Conservation (phyloP, 2,113 vertebrate species). For the Verasper variegatus region DNA sequence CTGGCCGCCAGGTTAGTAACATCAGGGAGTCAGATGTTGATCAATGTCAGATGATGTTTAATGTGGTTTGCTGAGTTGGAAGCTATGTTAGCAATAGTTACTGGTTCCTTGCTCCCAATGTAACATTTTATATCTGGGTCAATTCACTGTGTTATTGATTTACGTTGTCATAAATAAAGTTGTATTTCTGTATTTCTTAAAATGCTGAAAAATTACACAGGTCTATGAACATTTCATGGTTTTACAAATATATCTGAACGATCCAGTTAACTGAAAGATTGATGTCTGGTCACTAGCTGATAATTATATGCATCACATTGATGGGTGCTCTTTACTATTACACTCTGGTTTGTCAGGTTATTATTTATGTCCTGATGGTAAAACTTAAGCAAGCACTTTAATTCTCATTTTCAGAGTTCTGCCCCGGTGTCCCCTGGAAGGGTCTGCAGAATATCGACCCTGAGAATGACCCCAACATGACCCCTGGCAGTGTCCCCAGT, state of each 20-base stretch:
- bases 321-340: too few relatives aligned
- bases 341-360: not conserved
- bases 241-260: too few relatives aligned
- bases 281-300: too few relatives aligned
- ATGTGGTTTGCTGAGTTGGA: not conserved
- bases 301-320: not conserved
- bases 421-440: conserved; percentile 98
- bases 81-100: too few relatives aligned
- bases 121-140: too few relatives aligned
- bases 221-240: too few relatives aligned
- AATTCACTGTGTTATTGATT: too few relatives aligned
- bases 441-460: conserved; percentile 97
- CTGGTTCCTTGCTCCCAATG: too few relatives aligned
- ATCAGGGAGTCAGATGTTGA: not conserved
- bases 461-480: conserved; percentile 93
- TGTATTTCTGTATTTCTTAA: too few relatives aligned
- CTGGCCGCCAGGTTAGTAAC: conserved; percentile 92
- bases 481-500: conserved; percentile 94
- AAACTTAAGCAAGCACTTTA: not conserved
- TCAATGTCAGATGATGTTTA: not conserved
- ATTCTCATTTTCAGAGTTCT: conserved; percentile 86
- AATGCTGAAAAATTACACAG: too few relatives aligned
- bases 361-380: not conserved
- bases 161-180: too few relatives aligned
- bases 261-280: too few relatives aligned